A percentile compares a stretch with the other conserved stretches of the same genome.
phyloP scores from a whole-genome alignment of 2,113 vertebrate species.

The Nycticebus coucang region DNA sequence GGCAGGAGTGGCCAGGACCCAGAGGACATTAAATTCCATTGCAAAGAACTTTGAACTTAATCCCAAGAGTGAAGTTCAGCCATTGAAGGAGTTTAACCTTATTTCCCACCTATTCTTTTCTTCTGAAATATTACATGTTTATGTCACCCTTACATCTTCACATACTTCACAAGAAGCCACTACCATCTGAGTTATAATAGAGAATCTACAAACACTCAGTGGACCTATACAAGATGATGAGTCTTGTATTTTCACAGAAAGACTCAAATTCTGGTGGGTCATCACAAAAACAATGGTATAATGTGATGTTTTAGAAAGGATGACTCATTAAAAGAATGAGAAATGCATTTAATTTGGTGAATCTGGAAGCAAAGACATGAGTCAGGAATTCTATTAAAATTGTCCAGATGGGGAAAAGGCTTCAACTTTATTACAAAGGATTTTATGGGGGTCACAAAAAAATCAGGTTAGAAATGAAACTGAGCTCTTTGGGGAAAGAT shows the following conservation, averaged over 20 bases:
- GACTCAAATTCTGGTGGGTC: background rate
- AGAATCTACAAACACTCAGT: background rate
- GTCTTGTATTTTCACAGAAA: background rate
- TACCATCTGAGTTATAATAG: background rate
- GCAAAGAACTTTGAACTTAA: conserved; percentile 26
- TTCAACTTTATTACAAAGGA: background rate
- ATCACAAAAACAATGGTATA: background rate
- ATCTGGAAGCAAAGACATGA: background rate
- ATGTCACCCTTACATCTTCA: background rate
- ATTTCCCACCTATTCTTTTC: background rate
- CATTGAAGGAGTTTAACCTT: background rate
- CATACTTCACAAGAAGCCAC: background rate
- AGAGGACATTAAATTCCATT: background rate
- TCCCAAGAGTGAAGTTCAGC: background rate
- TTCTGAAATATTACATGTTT: background rate
- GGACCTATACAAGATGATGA: background rate
- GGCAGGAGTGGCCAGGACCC: background rate
- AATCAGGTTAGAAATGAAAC: conserved; percentile 24
- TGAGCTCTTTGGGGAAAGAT: background rate
- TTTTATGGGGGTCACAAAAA: conserved; percentile 44
- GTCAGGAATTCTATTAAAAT: background rate
- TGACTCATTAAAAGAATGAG: conserved; percentile 1
- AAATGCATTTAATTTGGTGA: conserved; percentile 37
- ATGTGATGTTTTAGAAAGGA: conserved; percentile 34
- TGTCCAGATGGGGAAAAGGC: background rate